Evolutionary conservation across 2,797 vertebrate genomes (phyloP), one percentile per base, ranked within the genome.

Genomic region (Schizopygopsis malacanthus): DNA sequence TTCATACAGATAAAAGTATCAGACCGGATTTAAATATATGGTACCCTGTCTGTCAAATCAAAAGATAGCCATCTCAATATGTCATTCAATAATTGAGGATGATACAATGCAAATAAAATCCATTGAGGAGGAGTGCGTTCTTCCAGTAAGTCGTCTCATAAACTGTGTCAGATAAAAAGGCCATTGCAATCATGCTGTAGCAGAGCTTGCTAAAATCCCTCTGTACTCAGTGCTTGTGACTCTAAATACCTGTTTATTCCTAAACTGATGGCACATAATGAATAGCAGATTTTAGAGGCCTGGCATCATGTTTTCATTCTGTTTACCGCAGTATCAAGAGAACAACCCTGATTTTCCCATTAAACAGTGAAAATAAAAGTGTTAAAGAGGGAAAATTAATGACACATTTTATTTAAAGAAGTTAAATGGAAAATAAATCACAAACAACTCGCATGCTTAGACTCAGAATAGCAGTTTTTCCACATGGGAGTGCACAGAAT

Each of bases 21-120:
- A 59, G 69, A 56, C 28, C 70, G 47, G 61, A 85, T 45, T 52
- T 39, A 81, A 80, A 41, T 37, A 76, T n/a, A 70, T 33, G n/a
- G 33, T 59, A 39, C 22, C 43, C 12, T 70, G 18, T 28, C 59
- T 56, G 41, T 63, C 52, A 77, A 86, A 84, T 88, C 54, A 69
- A 88, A 86, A 88, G 39, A 85, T 84, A 86, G 79, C 47, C 43
- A 86, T 85, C 50, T 78, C 61, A 70, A 39, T 70, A 50, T 69
- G 75, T 28, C 61, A 45, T 84, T 84, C 78, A 86, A 85, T 83
- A 82, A 82, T 76, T 86, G 47, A 20, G 65, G 37, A 81, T 77
- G 59, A 83, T 83, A 39, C 67, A 77, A 67, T 82, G 61, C 15
- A 33, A 54, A 80, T 71, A 61, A 18, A 65, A 54, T 69, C 45